Evolutionary conservation across 2,797 vertebrate species (phyloP), one percentile per base, ranked within the genome.

Genomic region (Ceryle rudis): DNA sequence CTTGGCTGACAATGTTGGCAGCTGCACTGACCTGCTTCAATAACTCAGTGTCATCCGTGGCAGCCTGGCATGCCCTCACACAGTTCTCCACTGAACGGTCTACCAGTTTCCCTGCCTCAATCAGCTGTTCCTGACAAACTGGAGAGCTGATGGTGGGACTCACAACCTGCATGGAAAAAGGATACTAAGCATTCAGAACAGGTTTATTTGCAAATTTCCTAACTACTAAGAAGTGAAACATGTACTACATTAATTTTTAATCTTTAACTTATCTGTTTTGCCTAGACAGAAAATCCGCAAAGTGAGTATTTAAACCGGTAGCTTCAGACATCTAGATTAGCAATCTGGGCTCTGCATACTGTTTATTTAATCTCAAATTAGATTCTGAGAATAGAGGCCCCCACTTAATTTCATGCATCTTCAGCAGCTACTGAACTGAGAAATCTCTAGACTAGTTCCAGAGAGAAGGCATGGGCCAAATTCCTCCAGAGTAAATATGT

Each of bases 121-220:
- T 99, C 94, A 99, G 98, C 98, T 99, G 99, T 81, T 99, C 99
- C 98, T 99, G 99, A 85, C 99, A 99, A 97, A 99, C 99, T 0
- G 99, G 99, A 29, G 99, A 99, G 97, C 99, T 99, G 98, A 99
- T 99, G 96, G 99, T 99, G 33, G 99, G 99, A 84, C 99, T 99
- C 96, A 99, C 99, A 89, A 99, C 99, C 99, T 99, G 90, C 17
- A 75, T 0, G 0, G 10, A 31, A 16, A 91, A 6, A 51, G 17
- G 31, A 39, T 5, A 39, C 6, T 4, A 21, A 44, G 47, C 31
- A 1, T 7, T 41, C 37, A 67, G 39, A 16, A 49, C 28, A 61
- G 21, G 33, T 10, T 52, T 61, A 33, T 39, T 28, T 57, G 52
- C 37, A 67, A 31, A 18, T 35, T 52, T 66, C 42, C 22, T 26